Base-by-base conservation (phyloP, 2,888 invertebrate genomes). In the Thelaira solivaga region DNA sequence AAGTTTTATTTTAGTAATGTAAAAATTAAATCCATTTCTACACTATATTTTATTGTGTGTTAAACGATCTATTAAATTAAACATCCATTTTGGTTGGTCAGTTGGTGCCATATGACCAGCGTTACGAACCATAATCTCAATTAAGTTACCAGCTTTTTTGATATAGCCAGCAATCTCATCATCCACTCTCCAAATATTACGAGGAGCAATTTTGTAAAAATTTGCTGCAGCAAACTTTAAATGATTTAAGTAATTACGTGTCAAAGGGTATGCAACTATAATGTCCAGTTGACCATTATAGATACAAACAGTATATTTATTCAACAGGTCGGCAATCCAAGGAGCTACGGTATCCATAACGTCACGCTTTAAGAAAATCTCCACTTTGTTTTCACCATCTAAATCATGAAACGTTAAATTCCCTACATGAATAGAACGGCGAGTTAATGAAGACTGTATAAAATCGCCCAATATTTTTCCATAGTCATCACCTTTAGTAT, bases 271-370 rank as follows among this genome's bases (percentile, higher is more conserved):
- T 0, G 96, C 96, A 0, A 97, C 95, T 80, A 97, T 96, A 11
- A 97, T 94, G 87, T 98, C 97, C 80, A 97, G 87, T 85, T 97
- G 97, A 0, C 97, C 97, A 85, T 93, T 97, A 87, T 97, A 97
- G 76, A 97, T 91, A 47, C 97, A 91, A 13, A 96, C 86, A 4
- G 82, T 85, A 45, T 85, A 86, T 82, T 92, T 88, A 36, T 92
- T 90, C 0, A 95, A 85, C 0, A 96, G 88, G 82, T 93, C 93
- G 0, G 92, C 90, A 67, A 96, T 90, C 92, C 93, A 93, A 0
- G 92, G 91, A 5, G 94, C 94, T 6, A 96, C 93, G 0, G 94
- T 94, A 84, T 95, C 92, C 94, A 96, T 94, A 0, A 96, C 90
- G 87, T 98, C 97, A 41, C 90, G 89, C 80, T 92, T 91, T 20